These are phyloP conservation scores for Coelopa frigida DNA, from an alignment of 1,140 invertebrate genomes.

Conservation along the genomic window DNA sequence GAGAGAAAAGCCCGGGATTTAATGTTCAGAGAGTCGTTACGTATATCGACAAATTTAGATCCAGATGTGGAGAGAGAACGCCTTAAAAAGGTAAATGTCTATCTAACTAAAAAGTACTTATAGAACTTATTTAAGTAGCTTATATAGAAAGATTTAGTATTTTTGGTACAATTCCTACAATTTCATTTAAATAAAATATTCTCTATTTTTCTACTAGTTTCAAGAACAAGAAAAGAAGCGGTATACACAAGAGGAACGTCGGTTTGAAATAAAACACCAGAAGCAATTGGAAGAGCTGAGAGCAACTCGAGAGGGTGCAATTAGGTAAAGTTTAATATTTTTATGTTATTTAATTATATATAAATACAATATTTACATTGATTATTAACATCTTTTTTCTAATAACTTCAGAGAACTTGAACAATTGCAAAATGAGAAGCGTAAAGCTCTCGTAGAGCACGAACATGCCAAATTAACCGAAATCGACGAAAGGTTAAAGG, in stretches of 20 bases:
- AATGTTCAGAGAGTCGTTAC: conserved; percentile 88
- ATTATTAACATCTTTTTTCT: neutral
- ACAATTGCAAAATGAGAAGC: conserved; percentile 84
- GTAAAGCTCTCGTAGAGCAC: conserved; percentile 93
- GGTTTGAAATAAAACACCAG: conserved; percentile 90
- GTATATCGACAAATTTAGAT: conserved; percentile 69
- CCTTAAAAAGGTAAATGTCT: conserved; percentile 71
- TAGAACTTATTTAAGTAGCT: neutral
- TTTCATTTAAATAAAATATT: neutral
- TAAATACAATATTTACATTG: neutral
- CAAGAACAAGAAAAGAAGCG: conserved; percentile 96
- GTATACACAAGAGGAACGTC: conserved; percentile 84
- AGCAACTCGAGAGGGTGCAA: conserved; percentile 79
- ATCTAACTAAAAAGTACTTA: too few species aligned
- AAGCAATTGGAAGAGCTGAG: conserved; percentile 88
- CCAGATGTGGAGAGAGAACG: conserved; percentile 80
- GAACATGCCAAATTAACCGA: conserved; percentile 91
- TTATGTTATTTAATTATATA: neutral
- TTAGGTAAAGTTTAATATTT: conserved; percentile 40
- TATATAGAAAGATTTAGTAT: neutral
- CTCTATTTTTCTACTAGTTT: conserved; percentile 54
- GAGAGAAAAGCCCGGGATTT: conserved; percentile 93
- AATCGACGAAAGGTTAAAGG: conserved; percentile 81
- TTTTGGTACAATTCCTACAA: too few species aligned
- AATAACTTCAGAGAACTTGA: conserved; percentile 65